Evolutionary conservation across 2,797 vertebrate species (phyloP).

Genomic region (Columba guinea): DNA sequence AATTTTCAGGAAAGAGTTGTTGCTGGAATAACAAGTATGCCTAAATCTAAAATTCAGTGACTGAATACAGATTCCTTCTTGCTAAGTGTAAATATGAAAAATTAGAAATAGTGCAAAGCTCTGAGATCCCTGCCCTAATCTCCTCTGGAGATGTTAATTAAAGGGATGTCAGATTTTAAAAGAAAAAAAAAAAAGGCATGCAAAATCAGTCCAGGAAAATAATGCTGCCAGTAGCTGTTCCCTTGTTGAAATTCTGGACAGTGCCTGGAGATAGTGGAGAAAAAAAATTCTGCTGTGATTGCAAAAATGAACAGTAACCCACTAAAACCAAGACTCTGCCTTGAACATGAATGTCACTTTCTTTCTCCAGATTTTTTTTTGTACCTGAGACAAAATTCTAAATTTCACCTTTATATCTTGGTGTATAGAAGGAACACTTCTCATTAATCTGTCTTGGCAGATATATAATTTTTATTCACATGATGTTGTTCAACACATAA

Average conservation of each 20-base stretch:
- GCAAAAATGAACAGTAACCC: not conserved
- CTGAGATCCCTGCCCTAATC: not conserved
- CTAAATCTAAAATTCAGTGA: not conserved
- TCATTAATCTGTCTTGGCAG: not conserved
- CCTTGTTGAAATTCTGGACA: conserved; percentile 6
- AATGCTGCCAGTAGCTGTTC: not conserved
- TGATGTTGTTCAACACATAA: not conserved
- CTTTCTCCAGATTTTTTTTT: not conserved
- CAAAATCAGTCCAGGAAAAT: conserved; percentile 21
- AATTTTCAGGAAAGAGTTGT: not conserved
- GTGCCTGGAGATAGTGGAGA: not conserved
- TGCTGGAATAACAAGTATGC: not conserved
- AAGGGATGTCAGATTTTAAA: not conserved
- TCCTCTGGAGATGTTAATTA: conserved; percentile 35
- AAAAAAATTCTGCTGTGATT: not conserved
- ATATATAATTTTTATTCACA: not conserved
- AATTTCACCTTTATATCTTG: not conserved
- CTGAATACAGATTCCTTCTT: not conserved
- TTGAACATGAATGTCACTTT: not conserved
- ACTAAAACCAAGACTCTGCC: not conserved
- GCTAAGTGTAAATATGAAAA: not conserved
- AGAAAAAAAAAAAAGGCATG: not conserved
- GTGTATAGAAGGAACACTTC: not conserved
- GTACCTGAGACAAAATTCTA: not conserved
- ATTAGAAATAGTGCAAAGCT: not conserved